Evolutionary conservation across 2,113 vertebrate genomes (phyloP).

Genomic region (Nipponia nippon): DNA sequence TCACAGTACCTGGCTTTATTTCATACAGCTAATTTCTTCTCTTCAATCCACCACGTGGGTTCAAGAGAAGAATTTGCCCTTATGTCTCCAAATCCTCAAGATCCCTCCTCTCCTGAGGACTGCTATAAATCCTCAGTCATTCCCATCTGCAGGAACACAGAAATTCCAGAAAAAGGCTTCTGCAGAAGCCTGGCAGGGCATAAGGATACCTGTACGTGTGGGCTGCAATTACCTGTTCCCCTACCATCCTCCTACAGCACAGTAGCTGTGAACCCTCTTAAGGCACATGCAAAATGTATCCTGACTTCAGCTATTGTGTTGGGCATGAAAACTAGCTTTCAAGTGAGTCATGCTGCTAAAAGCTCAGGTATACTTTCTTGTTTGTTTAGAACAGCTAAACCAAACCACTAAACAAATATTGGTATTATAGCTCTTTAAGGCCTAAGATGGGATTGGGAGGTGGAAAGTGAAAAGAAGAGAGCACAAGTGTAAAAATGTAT

Average conservation of each 20-base stretch:
- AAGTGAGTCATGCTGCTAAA: not conserved
- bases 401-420: constrained; percentile 1
- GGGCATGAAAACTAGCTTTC: not conserved
- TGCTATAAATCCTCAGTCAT: not conserved
- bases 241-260: not conserved
- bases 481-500: not conserved
- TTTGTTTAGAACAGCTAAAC: constrained; percentile 17
- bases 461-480: not conserved
- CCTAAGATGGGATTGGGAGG: not conserved
- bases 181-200: not conserved
- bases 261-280: not conserved
- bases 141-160: not conserved
- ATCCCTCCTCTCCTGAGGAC: not conserved
- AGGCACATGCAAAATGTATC: not conserved
- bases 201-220: not conserved
- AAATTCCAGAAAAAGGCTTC: not conserved
- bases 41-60: not conserved
- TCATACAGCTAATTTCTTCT: not conserved
- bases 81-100: not conserved
- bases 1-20: constrained; percentile 57
- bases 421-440: not conserved
- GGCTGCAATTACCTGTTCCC: not conserved
- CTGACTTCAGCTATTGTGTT: not conserved
- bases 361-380: not conserved
- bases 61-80: constrained; percentile 40